Evolutionary conservation across 2,888 invertebrate genomes (phyloP).

Genomic region (Ophion slaviceki): DNA sequence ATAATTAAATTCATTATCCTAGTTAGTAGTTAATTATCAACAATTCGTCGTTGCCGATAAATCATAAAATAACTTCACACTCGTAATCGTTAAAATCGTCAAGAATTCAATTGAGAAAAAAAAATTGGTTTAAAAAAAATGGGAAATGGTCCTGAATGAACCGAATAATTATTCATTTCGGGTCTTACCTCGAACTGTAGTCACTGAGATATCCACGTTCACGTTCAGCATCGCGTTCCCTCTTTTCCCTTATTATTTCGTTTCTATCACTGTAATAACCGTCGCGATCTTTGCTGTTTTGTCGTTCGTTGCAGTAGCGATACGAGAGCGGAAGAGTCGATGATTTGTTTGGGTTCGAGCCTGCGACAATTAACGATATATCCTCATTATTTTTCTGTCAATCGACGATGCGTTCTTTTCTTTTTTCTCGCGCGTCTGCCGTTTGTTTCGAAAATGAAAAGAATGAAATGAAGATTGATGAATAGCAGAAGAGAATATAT

Average conservation of each 20-base stretch:
- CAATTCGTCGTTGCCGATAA: not conserved
- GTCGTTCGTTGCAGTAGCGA: constrained; percentile 86
- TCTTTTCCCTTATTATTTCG: constrained; percentile 89
- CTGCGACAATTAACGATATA: constrained; percentile 79
- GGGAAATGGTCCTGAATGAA: not conserved
- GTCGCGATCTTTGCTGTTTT: constrained; percentile 89
- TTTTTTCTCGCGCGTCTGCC: not conserved
- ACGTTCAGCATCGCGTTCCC: constrained; percentile 88
- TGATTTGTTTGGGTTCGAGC: constrained; percentile 91
- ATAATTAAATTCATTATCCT: too few relatives aligned
- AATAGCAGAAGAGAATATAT: constrained; percentile 5
- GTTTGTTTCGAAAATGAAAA: not conserved
- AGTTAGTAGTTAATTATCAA: not conserved
- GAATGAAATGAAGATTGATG: not conserved
- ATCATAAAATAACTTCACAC: not conserved
- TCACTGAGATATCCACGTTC: constrained; percentile 92
- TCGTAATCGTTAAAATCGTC: not conserved
- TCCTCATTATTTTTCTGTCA: constrained; percentile 27
- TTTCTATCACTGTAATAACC: constrained; percentile 96
- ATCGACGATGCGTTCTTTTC: constrained; percentile 3
- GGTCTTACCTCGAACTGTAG: constrained; percentile 89
- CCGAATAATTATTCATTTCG: not conserved
- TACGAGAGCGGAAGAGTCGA: constrained; percentile 93
- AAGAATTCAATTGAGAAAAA: not conserved
- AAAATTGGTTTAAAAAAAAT: not conserved